Evolutionary conservation across 2,113 vertebrate species (phyloP).

Genomic region (Junco hyemalis): DNA sequence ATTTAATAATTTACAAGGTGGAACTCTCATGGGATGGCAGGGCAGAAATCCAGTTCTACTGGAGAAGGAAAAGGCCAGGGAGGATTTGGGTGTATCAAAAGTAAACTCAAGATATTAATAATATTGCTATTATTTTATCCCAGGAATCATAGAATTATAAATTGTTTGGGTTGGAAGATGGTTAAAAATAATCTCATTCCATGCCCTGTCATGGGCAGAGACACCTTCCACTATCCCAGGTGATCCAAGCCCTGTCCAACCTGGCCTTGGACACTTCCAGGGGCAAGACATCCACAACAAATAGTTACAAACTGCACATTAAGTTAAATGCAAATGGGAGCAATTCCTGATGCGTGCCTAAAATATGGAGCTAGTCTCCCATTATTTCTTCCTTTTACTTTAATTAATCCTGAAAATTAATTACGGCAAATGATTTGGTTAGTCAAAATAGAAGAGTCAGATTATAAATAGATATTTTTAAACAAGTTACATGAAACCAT

Average conservation of each 20-base stretch:
- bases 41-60: not conserved
- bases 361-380: not conserved
- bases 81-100: not conserved
- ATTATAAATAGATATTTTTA: slow-evolving; percentile 12
- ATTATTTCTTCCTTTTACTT: not conserved
- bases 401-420: slow-evolving; percentile 30
- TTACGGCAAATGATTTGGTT: slow-evolving; percentile 23
- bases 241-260: not conserved
- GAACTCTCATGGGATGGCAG: not conserved
- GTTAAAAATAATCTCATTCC: not conserved
- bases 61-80: not conserved
- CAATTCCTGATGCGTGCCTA: not conserved
- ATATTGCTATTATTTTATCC: not conserved
- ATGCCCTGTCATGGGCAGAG: not conserved
- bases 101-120: not conserved
- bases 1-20: not conserved
- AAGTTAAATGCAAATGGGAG: not conserved
- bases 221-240: not conserved
- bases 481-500: not conserved
- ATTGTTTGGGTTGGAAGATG: not conserved
- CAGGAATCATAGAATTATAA: not conserved
- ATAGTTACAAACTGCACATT: not conserved
- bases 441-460: slow-evolving; percentile 25
- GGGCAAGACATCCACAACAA: not conserved
- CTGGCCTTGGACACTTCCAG: not conserved